Evolutionary conservation across 2,888 invertebrate genomes (phyloP).

Genomic region (Cepaea hortensis): DNA sequence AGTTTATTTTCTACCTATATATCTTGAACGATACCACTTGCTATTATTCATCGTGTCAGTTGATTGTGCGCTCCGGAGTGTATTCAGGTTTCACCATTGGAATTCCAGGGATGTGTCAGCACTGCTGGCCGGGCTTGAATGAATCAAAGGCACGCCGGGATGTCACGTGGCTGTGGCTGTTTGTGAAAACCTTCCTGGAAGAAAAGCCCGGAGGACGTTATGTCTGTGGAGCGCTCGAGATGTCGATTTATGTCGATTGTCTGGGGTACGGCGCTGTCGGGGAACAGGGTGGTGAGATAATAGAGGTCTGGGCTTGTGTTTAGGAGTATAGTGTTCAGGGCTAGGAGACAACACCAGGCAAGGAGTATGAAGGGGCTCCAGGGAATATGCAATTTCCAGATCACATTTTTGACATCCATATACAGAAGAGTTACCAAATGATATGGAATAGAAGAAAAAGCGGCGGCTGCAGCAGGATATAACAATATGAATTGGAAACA

Average conservation of each 20-base stretch:
- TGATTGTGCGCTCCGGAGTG: background rate
- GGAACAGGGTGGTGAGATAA: too few relatives aligned
- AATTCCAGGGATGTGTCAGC: constrained; percentile 34
- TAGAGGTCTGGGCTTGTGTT: too few relatives aligned
- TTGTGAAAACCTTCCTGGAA: background rate
- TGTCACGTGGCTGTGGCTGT: constrained; percentile 18
- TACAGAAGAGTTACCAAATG: too few relatives aligned
- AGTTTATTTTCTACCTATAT: background rate
- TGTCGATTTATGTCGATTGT: background rate
- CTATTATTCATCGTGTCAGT: background rate
- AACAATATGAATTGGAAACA: too few relatives aligned
- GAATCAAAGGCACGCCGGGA: constrained; percentile 28
- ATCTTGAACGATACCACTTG: background rate
- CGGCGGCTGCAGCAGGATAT: too few relatives aligned
- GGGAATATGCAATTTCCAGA: too few relatives aligned
- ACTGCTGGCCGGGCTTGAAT: background rate
- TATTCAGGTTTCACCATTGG: constrained; percentile 10
- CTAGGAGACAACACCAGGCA: too few relatives aligned
- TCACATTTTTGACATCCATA: too few relatives aligned
- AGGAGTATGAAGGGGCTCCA: too few relatives aligned
- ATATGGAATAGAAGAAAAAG: too few relatives aligned
- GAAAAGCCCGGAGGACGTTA: background rate
- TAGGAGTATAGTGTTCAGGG: too few relatives aligned
- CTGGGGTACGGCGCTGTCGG: background rate
- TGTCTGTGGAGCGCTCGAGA: background rate